Percentiles rank a stretch among this genome's conserved stretches.
These are phyloP conservation scores for Drosophila baimaii DNA, from an alignment of 1,140 invertebrate species.

Conservation along the genomic window DNA sequence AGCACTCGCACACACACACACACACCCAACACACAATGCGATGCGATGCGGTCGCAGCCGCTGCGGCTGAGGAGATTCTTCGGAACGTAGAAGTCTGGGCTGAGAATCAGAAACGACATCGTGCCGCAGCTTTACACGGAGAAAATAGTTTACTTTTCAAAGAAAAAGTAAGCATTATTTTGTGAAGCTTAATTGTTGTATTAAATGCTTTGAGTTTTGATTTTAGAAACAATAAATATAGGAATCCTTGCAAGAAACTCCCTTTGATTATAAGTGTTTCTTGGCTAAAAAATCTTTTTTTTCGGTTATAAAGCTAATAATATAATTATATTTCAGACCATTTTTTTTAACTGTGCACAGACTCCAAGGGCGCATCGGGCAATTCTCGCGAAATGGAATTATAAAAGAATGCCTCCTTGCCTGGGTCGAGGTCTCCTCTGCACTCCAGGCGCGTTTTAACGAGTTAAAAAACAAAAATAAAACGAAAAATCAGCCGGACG, in stretches of 20 bases:
- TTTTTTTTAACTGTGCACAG: constrained; percentile 20
- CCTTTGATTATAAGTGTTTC: background rate
- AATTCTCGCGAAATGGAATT: constrained; percentile 84
- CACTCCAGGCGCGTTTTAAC: constrained; percentile 69
- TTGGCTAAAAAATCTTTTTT: background rate
- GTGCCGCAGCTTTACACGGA: constrained; percentile 50
- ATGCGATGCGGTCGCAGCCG: constrained; percentile 44
- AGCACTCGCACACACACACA: constrained; percentile 31
- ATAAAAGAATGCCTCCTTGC: constrained; percentile 81
- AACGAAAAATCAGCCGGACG: constrained; percentile 54
- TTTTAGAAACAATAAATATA: background rate
- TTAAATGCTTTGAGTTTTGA: no score
- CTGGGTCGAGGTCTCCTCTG: constrained; percentile 44
- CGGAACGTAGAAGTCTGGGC: constrained; percentile 57
- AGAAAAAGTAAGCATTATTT: no score
- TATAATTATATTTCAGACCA: no score
- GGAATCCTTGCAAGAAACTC: background rate
- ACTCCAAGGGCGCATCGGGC: constrained; percentile 80
- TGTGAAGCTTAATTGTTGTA: no score
- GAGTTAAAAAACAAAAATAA: constrained; percentile 67
- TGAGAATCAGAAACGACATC: constrained; percentile 59
- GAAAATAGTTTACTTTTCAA: no score
- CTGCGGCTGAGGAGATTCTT: constrained; percentile 56
- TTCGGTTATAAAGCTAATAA: background rate
- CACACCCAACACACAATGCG: constrained; percentile 22